Evolutionary conservation across 2,113 vertebrate genomes (phyloP).

Genomic region (Albula goreensis): DNA sequence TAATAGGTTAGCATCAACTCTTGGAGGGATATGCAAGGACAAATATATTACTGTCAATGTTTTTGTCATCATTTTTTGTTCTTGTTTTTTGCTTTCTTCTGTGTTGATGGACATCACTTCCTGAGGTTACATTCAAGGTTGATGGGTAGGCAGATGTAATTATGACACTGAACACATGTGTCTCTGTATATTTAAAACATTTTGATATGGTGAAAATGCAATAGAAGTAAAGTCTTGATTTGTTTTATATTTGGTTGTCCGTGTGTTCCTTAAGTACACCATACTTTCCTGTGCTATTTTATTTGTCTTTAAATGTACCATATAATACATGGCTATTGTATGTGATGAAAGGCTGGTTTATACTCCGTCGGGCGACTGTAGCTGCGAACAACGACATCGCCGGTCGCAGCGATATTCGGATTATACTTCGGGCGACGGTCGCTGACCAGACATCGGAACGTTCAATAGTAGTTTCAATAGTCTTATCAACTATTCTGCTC

Average conservation of each 20-base stretch:
- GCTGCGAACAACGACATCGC: no score
- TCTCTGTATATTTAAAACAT: constrained; percentile 6
- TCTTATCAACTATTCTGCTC: no score
- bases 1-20: neutral
- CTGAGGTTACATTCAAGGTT: neutral
- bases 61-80: neutral
- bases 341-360: no score
- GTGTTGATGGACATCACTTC: neutral
- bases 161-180: neutral
- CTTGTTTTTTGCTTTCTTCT: neutral
- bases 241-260: neutral
- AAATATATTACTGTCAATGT: neutral
- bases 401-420: no score
- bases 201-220: neutral
- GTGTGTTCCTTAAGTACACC: neutral
- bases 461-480: no score
- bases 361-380: no score
- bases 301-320: neutral
- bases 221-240: constrained; percentile 7
- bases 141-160: neutral
- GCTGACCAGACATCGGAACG: no score
- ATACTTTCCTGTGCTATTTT: neutral
- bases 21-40: neutral
- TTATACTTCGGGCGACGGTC: no score
- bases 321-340: neutral